Evolutionary conservation across 2,113 vertebrate genomes (phyloP), one percentile per base, ranked within the genome.

Genomic region (Tachycineta bicolor): DNA sequence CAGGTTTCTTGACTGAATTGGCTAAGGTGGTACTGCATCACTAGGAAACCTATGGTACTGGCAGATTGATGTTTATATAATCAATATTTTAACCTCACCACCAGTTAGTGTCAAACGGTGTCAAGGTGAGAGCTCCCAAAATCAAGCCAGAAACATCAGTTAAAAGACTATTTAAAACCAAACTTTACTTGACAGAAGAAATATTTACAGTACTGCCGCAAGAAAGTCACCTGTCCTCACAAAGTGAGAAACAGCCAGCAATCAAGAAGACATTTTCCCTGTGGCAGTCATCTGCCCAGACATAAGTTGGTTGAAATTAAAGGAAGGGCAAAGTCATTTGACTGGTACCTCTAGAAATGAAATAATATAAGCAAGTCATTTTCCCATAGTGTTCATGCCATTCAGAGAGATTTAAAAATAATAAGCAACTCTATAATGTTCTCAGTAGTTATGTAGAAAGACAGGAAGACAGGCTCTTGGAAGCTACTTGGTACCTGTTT

Each of bases 401-500:
- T 43, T 47, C 50, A 49, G 75, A 84, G 58, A 33, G 4, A 77
- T 44, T n/a, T 60, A 6, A 87, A 82, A 94, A 39, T 59, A 71
- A 4, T 12, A 67, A 22, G 8, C 33, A 83, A 28, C 9, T 6
- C 37, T 68, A 50, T 18, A 31, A 76, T 47, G 15, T 3, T 41
- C 5, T 43, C 39, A 64, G 7, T 60, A 28, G 50, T 75, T 73
- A 47, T 20, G 15, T 5, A 68, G 41, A 83, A 53, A 25, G 82
- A 94, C 37, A 71, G 56, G 53, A 87, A n/a, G 59, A 86, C 37
- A 78, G 67, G 28, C 28, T 93, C 55, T 80, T 84, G 28, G 26
- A 91, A 95, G 69, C 70, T 88, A 80, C 47, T 87, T 89, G 94
- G 80, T 62, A 49, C 41, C 60, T 41, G 17, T 82, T 87, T 90